Percentiles rank a stretch among this genome's conserved stretches.
phyloP scores from a whole-genome alignment of 2,113 vertebrate species.

The Helogale parvula region DNA sequence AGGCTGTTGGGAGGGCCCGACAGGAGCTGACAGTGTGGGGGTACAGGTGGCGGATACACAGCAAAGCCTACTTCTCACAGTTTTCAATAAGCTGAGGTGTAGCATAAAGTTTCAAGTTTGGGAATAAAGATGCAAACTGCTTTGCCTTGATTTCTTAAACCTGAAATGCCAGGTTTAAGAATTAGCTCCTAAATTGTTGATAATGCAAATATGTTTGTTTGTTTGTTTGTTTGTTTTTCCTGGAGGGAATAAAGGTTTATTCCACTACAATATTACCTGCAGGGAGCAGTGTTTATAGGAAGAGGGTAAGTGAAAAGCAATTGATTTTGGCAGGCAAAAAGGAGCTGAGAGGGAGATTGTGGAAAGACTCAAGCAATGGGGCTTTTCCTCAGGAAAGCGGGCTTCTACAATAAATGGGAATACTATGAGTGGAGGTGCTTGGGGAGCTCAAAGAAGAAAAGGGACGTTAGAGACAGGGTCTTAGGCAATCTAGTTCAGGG shows the following conservation, averaged over 20 bases:
- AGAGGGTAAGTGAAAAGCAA: not conserved
- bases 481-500: not conserved
- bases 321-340: not conserved
- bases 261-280: not conserved
- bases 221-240: not conserved
- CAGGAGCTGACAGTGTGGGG: not conserved
- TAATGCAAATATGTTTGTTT: not conserved
- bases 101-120: not conserved
- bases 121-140: not conserved
- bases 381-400: not conserved
- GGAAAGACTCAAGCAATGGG: not conserved
- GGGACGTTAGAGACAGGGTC: not conserved
- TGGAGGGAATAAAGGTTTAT: not conserved
- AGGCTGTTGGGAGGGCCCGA: accelerated
- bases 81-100: not conserved
- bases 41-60: not conserved
- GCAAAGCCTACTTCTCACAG: not conserved
- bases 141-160: not conserved
- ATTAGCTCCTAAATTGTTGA: not conserved
- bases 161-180: not conserved
- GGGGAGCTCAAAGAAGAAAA: not conserved
- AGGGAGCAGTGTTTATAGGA: constrained; percentile 2
- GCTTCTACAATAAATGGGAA: not conserved
- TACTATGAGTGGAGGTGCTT: not conserved
- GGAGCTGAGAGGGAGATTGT: not conserved